Evolutionary conservation across 2,888 invertebrate genomes (phyloP).

Genomic region (Xylocampa areola): DNA sequence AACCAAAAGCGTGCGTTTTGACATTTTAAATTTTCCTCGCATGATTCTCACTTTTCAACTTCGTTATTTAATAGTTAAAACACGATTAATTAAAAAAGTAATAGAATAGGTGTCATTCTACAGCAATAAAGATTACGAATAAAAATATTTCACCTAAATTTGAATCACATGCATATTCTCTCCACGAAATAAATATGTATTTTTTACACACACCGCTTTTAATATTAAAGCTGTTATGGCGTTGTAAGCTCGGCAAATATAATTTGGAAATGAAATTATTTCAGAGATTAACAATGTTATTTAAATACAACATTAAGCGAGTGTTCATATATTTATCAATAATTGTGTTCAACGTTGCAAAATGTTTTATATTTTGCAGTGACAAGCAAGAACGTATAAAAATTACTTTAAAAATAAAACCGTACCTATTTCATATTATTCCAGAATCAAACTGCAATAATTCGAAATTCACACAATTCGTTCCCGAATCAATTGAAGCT

Average conservation of each 20-base stretch:
- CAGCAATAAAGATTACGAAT: no score
- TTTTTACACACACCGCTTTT: conserved; percentile 37
- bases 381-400: not conserved
- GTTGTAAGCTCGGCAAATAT: conserved; percentile 28
- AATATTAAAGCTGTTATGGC: conserved; percentile 32
- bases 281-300: conserved; percentile 39
- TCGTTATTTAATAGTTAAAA: no score
- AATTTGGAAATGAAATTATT: conserved; percentile 48
- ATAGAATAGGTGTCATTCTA: no score
- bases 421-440: not conserved
- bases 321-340: conserved; percentile 11
- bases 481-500: conserved; percentile 41
- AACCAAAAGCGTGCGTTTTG: no score
- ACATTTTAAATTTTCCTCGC: no score
- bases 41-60: no score
- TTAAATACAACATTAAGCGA: conserved; percentile 11
- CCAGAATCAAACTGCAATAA: conserved; percentile 19
- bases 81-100: no score
- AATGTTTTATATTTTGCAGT: not conserved
- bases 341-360: not conserved
- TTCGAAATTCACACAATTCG: conserved; percentile 31
- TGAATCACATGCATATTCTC: conserved; percentile 14
- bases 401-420: not conserved
- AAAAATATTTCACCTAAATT: no score
- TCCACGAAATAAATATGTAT: conserved; percentile 29